These are phyloP conservation scores for Euphonia xanthogaster DNA, from an alignment of 2,797 vertebrate species.

Conservation along the genomic window DNA sequence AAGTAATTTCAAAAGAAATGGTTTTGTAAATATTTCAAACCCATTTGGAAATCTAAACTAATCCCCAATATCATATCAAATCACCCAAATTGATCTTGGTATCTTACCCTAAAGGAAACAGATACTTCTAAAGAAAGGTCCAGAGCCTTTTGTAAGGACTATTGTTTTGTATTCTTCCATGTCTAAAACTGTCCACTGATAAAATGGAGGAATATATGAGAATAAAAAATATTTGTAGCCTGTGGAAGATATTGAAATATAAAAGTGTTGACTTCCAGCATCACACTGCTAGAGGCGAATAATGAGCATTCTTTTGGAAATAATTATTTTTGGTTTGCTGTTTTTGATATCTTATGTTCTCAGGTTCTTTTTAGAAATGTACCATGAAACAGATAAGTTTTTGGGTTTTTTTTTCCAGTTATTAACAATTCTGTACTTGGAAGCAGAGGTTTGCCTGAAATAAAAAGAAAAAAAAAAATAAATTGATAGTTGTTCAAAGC, in stretches of 20 bases:
- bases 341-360: neutral
- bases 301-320: neutral
- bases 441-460: neutral
- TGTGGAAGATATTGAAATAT: neutral
- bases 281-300: neutral
- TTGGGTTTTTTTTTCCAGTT: neutral
- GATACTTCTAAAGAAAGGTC: neutral
- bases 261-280: neutral
- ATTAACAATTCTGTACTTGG: neutral
- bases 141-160: neutral
- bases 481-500: neutral
- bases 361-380: neutral
- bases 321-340: neutral
- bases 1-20: neutral
- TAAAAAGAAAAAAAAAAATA: neutral
- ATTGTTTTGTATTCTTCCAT: neutral
- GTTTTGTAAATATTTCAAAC: neutral
- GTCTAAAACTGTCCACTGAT: neutral
- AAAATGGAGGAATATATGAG: neutral
- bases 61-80: neutral
- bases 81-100: neutral
- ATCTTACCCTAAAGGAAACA: neutral
- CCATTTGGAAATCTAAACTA: neutral
- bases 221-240: neutral
- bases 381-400: neutral